Evolutionary conservation across 1,140 invertebrate species (phyloP).

Genomic region (Meloidogyne exigua): DNA sequence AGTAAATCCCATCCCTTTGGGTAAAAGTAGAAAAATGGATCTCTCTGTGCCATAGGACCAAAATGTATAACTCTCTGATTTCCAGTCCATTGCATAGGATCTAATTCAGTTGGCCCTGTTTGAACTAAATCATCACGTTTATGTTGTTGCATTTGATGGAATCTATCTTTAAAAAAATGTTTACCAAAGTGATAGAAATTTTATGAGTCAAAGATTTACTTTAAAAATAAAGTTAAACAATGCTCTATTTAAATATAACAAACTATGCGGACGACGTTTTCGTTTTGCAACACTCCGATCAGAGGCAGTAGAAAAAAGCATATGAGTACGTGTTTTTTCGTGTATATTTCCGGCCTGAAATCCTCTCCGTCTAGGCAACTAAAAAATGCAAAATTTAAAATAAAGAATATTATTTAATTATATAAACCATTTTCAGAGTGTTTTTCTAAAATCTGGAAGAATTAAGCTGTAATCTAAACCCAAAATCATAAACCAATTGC

Average conservation of each 20-base stretch:
- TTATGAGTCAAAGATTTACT: too few relatives aligned
- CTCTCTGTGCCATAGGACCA: constrained; percentile 63
- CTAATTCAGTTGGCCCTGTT: constrained; percentile 49
- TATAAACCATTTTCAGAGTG: not conserved
- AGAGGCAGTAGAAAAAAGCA: constrained; percentile 58
- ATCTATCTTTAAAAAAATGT: constrained; percentile 53
- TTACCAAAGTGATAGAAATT: too few relatives aligned
- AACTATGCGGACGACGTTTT: constrained; percentile 61
- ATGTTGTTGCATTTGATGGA: constrained; percentile 55
- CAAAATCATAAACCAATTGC: too few relatives aligned
- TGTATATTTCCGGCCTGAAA: constrained; percentile 49
- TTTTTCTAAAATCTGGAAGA: too few relatives aligned
- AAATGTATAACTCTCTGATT: constrained; percentile 63
- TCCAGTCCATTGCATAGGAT: constrained; percentile 58
- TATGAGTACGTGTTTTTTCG: constrained; percentile 59
- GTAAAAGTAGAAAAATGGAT: constrained; percentile 63
- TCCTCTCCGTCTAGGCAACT: constrained; percentile 54
- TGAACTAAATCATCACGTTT: constrained; percentile 64
- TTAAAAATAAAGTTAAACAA: not conserved
- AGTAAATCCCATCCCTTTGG: constrained; percentile 63
- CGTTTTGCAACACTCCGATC: constrained; percentile 55
- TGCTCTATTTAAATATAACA: constrained; percentile 28
- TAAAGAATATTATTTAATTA: constrained; percentile 28
- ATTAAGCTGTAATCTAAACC: too few relatives aligned
- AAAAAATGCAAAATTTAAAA: constrained; percentile 20